Percentiles rank a stretch among this genome's conserved stretches.
Evolutionary conservation across 1,140 invertebrate genomes (phyloP).

Genomic region (Dufourea novaeangliae): DNA sequence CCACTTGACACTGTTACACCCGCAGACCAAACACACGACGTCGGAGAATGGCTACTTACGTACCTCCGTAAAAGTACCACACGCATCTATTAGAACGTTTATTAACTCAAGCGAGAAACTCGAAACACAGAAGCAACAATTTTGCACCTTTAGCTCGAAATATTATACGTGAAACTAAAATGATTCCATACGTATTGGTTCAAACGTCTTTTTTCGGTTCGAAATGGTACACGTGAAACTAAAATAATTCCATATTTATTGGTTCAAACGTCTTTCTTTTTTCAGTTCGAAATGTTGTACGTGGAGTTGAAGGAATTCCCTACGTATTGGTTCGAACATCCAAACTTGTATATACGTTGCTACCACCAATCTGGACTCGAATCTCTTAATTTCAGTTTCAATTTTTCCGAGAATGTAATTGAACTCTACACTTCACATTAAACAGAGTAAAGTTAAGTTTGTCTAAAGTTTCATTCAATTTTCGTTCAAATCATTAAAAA

Average conservation of each 20-base stretch:
- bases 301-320: not conserved
- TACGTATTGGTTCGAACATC: not conserved
- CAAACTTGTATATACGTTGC: not conserved
- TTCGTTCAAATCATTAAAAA: not conserved
- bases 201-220: too few relatives aligned
- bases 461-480: too few relatives aligned
- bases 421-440: too few relatives aligned
- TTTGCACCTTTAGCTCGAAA: too few relatives aligned
- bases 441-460: too few relatives aligned
- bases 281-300: not conserved
- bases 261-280: not conserved
- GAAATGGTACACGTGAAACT: not conserved
- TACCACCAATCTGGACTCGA: too few relatives aligned
- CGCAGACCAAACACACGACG: not conserved
- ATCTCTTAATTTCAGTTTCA: too few relatives aligned
- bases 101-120: slow-evolving; percentile 7
- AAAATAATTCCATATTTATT: not conserved
- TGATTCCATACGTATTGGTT: too few relatives aligned
- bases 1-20: slow-evolving; percentile 21
- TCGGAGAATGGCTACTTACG: not conserved
- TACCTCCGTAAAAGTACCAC: slow-evolving; percentile 20
- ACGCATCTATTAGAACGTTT: not conserved
- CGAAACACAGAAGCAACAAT: not conserved
- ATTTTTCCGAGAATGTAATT: not conserved
- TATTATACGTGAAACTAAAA: not conserved